phyloP scores from a whole-genome alignment of 2,797 vertebrate species.

The Sebastes oblongus region DNA sequence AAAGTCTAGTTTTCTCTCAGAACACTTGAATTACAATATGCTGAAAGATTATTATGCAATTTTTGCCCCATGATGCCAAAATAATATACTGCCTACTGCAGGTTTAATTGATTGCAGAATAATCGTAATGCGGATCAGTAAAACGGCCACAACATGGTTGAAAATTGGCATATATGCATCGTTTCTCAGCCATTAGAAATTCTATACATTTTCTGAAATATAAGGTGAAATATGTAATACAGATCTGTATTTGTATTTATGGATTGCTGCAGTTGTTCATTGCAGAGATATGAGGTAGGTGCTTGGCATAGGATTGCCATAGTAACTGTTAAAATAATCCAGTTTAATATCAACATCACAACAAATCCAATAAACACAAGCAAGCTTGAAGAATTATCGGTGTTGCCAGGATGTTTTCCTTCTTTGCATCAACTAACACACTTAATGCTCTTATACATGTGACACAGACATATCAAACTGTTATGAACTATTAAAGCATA shows the following conservation, averaged over 20 bases:
- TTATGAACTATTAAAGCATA: neutral
- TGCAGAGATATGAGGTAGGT: neutral
- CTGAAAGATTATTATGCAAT: too few species aligned
- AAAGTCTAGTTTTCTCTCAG: too few species aligned
- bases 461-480: neutral
- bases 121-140: neutral
- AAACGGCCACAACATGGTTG: neutral
- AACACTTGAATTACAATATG: too few species aligned
- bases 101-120: neutral
- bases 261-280: neutral
- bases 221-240: neutral
- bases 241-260: neutral
- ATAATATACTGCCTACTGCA: too few species aligned
- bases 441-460: neutral
- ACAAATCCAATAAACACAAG: constrained; percentile 3
- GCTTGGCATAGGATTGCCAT: neutral
- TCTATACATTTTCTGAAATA: neutral
- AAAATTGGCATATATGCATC: neutral
- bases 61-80: too few species aligned
- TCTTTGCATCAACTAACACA: neutral
- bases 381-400: neutral
- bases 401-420: neutral
- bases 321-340: constrained; percentile 1
- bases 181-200: neutral
- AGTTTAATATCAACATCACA: constrained; percentile 3